A percentile compares a stretch with the other conserved stretches of the same genome.
Conservation (phyloP, 2,888 invertebrate species). For the Cylindroiulus punctatus region DNA sequence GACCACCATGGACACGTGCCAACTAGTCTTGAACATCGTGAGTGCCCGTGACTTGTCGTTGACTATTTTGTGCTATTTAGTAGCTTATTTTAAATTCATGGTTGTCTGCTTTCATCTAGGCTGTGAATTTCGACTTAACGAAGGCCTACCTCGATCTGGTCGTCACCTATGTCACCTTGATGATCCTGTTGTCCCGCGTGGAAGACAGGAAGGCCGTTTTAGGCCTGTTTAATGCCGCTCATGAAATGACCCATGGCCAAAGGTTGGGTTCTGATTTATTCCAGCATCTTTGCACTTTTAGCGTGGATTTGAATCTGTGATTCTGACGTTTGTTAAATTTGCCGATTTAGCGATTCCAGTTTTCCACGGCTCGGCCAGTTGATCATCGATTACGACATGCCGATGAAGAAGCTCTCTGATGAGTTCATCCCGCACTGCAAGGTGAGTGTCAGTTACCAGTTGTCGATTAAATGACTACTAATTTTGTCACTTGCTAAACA, state of each 20-base stretch:
- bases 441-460: no score
- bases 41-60: conserved; percentile 62
- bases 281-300: no score
- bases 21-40: conserved; percentile 90
- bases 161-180: conserved; percentile 90
- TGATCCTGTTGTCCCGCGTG: conserved; percentile 96
- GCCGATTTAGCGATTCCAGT: conserved; percentile 75
- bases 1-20: conserved; percentile 96
- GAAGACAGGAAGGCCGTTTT: conserved; percentile 98
- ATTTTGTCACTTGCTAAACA: not conserved
- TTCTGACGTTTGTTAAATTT: not conserved
- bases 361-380: conserved; percentile 97
- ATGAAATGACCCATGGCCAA: conserved; percentile 92
- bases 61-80: not conserved
- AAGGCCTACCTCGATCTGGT: conserved; percentile 95
- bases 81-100: not conserved
- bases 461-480: no score
- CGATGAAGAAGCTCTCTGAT: conserved; percentile 92
- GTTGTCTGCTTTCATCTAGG: conserved; percentile 65
- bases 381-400: conserved; percentile 97
- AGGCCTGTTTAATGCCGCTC: conserved; percentile 96
- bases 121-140: conserved; percentile 94
- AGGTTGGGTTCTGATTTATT: conserved; percentile 63
- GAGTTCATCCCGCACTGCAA: conserved; percentile 96
- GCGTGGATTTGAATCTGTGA: not conserved